These are phyloP conservation scores for Rosalia funebris DNA, from an alignment of 2,888 invertebrate genomes.

Conservation along the genomic window DNA sequence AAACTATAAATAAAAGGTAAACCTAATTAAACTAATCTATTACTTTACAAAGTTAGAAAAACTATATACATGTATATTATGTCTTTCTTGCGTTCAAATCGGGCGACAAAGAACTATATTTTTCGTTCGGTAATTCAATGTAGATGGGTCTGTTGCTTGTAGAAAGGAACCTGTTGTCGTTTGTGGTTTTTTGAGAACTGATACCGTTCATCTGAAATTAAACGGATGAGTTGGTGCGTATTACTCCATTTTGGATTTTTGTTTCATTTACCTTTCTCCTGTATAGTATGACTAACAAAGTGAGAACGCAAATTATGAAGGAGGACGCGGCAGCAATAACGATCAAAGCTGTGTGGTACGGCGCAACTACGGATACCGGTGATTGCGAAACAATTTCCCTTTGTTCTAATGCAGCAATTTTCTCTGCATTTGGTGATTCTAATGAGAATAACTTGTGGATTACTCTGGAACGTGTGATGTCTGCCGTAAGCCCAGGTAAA, in stretches of 20 bases:
- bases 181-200: conserved; percentile 65
- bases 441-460: conserved; percentile 66
- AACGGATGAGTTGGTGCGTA: too few species aligned
- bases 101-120: conserved; percentile 50
- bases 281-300: conserved; percentile 80
- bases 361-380: conserved; percentile 73
- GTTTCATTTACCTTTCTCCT: conserved; percentile 70
- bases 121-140: conserved; percentile 75
- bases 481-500: conserved; percentile 68
- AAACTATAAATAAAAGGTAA: conserved; percentile 23
- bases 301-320: conserved; percentile 80
- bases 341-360: conserved; percentile 81
- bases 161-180: conserved; percentile 69
- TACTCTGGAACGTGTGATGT: conserved; percentile 73
- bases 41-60: conserved; percentile 30
- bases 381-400: conserved; percentile 76
- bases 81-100: conserved; percentile 34
- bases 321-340: conserved; percentile 82
- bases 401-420: conserved; percentile 69
- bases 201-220: conserved; percentile 64
- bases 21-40: conserved; percentile 25
- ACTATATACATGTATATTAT: conserved; percentile 24
- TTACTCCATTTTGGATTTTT: too few species aligned
- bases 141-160: conserved; percentile 72
- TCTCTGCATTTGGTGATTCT: conserved; percentile 49